A percentile compares a stretch with the other conserved stretches of the same genome.
These are phyloP conservation scores for Festucalex cinctus DNA, from an alignment of 2,113 vertebrate genomes.

Conservation along the genomic window DNA sequence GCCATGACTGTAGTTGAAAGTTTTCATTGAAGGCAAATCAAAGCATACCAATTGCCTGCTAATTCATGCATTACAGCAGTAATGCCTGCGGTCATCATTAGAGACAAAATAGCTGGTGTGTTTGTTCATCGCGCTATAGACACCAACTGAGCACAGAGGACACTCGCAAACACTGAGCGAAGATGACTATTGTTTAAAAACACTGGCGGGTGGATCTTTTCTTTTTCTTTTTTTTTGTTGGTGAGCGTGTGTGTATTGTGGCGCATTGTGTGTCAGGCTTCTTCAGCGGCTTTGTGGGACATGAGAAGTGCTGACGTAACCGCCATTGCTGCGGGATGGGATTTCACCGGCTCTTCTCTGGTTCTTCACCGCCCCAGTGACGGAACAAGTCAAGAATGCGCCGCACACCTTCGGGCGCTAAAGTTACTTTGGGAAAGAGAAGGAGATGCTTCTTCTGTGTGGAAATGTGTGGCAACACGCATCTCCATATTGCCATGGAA, in stretches of 20 bases:
- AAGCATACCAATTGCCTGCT: slow-evolving; percentile 6
- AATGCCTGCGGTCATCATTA: slow-evolving; percentile 15
- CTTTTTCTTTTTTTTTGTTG: slow-evolving; percentile 10
- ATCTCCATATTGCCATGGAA: slow-evolving; percentile 6
- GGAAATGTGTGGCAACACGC: slow-evolving; percentile 34
- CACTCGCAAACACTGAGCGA: slow-evolving; percentile 21
- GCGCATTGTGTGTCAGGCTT: slow-evolving; percentile 62
- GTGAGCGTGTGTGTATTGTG: slow-evolving; percentile 56
- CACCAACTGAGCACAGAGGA: slow-evolving; percentile 19
- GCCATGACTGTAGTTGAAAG: slow-evolving; percentile 28
- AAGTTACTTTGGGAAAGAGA: slow-evolving; percentile 54
- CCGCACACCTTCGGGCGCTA: slow-evolving; percentile 52
- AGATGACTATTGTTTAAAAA: slow-evolving; percentile 55
- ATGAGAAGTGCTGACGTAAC: slow-evolving; percentile 72
- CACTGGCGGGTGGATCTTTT: slow-evolving; percentile 53
- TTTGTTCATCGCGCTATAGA: slow-evolving; percentile 5
- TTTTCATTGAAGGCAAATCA: slow-evolving; percentile 13
- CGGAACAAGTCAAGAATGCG: slow-evolving; percentile 63
- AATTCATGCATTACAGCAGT: slow-evolving; percentile 28
- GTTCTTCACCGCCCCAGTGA: slow-evolving; percentile 52
- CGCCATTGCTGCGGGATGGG: slow-evolving; percentile 62
- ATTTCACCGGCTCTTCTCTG: slow-evolving; percentile 65
- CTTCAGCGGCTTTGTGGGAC: slow-evolving; percentile 65
- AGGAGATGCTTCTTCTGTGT: slow-evolving; percentile 21
- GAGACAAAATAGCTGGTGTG: slow-evolving; percentile 7